Evolutionary conservation across 2,797 vertebrate species (phyloP), one percentile per base, ranked within the genome.

Genomic region (Chelonia mydas): DNA sequence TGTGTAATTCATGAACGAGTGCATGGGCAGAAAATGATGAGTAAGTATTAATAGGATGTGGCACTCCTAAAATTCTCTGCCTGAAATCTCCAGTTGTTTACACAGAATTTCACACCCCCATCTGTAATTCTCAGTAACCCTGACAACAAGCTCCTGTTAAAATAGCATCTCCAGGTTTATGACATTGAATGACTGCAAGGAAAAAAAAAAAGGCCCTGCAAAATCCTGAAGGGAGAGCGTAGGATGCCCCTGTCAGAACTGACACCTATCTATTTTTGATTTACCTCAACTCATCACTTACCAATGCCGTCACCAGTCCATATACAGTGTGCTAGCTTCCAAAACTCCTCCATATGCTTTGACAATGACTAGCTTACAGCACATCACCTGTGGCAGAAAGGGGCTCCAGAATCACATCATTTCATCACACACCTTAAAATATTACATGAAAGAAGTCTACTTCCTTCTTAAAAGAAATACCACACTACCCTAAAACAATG

Each of bases 221-320:
- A 91, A 93, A 57, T 65, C 37, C 55, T 50, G 28, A 81, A 25
- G 17, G 68, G 61, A 79, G 84, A 92, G 65, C 53, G 28, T 83
- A 59, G 80, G 59, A 27, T 1, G 76, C 41, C 81, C 53, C 68
- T 92, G 94, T 96, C 97, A 97, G 95, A 97, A 92, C 25, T 68
- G 27, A 74, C 96, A 96, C 93, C 95, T 96, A 79, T 5, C 92
- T 50, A 37, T 61, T 95, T 89, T 93, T 94, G 88, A 53, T 91
- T 90, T 92, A 47, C n/a, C 89, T 94, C 92, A 93, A 86, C 88
- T 57, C 21, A 5, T 93, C 93, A 72, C 92, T 1, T 12, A 0
- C 51, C 78, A 57, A 95, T 95, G 87, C 84, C 31, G 92, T 96
- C 97, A 95, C 92, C 96, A 97, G 95, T n/a, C 37, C 45, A 83